Evolutionary conservation across 2,797 vertebrate species (phyloP).

Genomic region (Pelodytes ibericus): DNA sequence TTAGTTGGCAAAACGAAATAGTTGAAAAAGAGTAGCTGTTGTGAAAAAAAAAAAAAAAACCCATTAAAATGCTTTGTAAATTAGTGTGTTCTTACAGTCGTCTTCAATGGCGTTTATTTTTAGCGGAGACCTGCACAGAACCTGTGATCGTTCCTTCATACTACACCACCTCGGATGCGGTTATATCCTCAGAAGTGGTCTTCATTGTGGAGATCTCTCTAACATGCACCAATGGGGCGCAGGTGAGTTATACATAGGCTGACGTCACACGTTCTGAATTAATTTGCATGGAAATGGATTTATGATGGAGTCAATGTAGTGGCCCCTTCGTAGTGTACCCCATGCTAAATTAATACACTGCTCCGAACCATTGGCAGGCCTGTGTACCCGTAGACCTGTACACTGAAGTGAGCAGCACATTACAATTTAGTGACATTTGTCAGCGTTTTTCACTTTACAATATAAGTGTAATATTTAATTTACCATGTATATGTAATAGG

Average conservation of each 20-base stretch:
- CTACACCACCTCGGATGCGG: slow-evolving; percentile 90
- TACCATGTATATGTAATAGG: too few relatives aligned
- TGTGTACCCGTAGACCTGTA: slow-evolving; percentile 26
- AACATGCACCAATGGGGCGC: slow-evolving; percentile 87
- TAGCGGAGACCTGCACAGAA: slow-evolving; percentile 87
- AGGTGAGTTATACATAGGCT: slow-evolving; percentile 72
- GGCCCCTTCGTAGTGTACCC: slow-evolving; percentile 38
- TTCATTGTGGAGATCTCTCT: slow-evolving; percentile 92
- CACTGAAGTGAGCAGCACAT: slow-evolving; percentile 43
- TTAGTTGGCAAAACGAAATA: too few relatives aligned
- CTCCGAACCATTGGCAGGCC: slow-evolving; percentile 46
- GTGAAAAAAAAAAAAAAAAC: too few relatives aligned
- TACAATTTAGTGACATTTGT: too few relatives aligned
- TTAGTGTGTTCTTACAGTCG: too few relatives aligned
- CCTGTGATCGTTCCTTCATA: slow-evolving; percentile 87
- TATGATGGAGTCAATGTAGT: slow-evolving; percentile 27
- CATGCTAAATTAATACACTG: slow-evolving; percentile 35
- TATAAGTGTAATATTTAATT: too few relatives aligned
- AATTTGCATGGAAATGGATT: slow-evolving; percentile 41
- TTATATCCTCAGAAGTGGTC: slow-evolving; percentile 90
- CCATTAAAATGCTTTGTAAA: too few relatives aligned
- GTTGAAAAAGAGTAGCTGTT: too few relatives aligned
- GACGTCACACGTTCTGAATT: not conserved
- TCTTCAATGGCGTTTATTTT: not conserved
- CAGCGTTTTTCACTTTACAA: too few relatives aligned